A percentile compares a stretch with the other conserved stretches of the same genome.
These are phyloP conservation scores for Cavia porcellus DNA, from an alignment of 2,113 vertebrate species.

Conservation along the genomic window DNA sequence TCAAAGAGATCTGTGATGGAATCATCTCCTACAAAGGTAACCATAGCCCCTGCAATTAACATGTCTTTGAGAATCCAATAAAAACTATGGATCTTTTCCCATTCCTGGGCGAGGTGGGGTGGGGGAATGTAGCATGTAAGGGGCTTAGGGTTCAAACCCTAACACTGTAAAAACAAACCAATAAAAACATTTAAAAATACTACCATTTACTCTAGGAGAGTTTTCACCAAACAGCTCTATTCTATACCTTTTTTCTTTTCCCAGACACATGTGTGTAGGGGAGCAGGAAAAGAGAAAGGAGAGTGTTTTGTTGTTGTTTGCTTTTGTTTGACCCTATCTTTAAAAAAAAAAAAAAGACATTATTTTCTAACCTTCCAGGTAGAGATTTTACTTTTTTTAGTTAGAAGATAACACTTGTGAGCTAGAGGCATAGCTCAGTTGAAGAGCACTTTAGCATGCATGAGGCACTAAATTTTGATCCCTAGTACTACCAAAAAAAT, in stretches of 20 bases:
- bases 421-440: background rate
- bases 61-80: constrained; percentile 21
- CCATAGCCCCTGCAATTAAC: background rate
- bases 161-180: background rate
- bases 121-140: background rate
- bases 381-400: background rate
- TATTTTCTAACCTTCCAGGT: constrained; percentile 25
- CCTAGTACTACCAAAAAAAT: background rate
- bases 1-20: constrained; percentile 99
- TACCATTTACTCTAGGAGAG: background rate
- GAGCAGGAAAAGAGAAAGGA: background rate
- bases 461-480: background rate
- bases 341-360: background rate
- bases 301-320: background rate
- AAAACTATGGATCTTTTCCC: background rate
- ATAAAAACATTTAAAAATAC: background rate
- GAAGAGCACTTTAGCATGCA: background rate
- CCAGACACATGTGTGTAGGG: background rate
- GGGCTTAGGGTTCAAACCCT: background rate
- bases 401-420: background rate
- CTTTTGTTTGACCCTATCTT: background rate
- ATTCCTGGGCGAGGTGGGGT: background rate
- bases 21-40: constrained; percentile 98
- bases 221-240: background rate
- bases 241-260: background rate